Evolutionary conservation across 2,797 vertebrate genomes (phyloP).

Genomic region (Florisuga fusca): DNA sequence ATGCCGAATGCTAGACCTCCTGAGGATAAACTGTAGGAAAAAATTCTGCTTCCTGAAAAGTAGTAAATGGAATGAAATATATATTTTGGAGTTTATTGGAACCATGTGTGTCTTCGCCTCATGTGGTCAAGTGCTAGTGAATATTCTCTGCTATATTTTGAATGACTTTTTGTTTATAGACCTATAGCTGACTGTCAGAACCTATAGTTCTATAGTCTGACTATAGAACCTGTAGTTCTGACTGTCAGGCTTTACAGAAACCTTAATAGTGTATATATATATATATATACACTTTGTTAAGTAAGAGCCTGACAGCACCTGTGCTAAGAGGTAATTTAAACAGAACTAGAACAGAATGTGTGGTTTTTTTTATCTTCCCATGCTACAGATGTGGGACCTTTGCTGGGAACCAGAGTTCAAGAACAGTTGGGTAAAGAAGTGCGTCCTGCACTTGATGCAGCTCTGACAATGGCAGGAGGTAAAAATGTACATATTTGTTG

Average conservation of each 20-base stretch:
- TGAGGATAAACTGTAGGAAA: neutral
- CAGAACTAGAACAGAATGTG: neutral
- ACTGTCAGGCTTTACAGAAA: neutral
- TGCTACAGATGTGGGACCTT: slow-evolving; percentile 84
- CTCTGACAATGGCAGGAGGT: slow-evolving; percentile 89
- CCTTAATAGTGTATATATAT: neutral
- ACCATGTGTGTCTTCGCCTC: neutral
- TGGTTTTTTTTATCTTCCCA: neutral
- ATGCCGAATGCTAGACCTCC: neutral
- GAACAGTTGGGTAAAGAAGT: slow-evolving; percentile 86
- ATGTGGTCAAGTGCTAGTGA: neutral
- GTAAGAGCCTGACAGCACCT: neutral
- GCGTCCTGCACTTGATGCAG: slow-evolving; percentile 86
- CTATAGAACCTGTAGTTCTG: no score
- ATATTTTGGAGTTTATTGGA: neutral
- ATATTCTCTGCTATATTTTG: neutral
- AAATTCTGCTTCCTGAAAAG: neutral
- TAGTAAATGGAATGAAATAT: neutral
- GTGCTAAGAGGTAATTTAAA: neutral
- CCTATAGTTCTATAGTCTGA: no score
- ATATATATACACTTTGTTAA: neutral
- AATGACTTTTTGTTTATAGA: neutral
- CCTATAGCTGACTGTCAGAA: neutral
- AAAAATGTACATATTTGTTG: slow-evolving; percentile 2
- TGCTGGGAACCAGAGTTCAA: slow-evolving; percentile 88